These are phyloP conservation scores for Ernsta delagoae DNA, from an alignment of 2,888 invertebrate genomes.

Conservation along the genomic window DNA sequence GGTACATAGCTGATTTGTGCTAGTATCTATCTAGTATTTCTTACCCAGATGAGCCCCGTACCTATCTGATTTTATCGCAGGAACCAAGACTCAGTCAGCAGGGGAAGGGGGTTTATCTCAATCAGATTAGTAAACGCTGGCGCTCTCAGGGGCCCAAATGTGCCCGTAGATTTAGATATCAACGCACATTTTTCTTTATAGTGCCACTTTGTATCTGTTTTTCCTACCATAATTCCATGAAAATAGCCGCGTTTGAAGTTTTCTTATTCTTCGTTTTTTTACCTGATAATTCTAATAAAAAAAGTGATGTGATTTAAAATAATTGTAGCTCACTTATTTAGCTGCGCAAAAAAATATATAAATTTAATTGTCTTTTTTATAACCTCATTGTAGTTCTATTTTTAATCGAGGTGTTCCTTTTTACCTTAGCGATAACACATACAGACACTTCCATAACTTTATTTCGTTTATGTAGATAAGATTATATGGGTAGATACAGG, in stretches of 20 bases:
- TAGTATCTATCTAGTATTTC: constrained; percentile 10
- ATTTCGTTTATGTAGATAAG: not conserved
- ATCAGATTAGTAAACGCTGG: constrained; percentile 27
- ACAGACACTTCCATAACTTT: not conserved
- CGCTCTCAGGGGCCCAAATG: constrained; percentile 17
- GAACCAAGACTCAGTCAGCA: constrained; percentile 25
- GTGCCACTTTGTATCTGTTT: constrained; percentile 14
- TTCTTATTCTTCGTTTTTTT: not conserved
- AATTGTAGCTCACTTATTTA: too few species aligned
- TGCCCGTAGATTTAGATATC: constrained; percentile 30
- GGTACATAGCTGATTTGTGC: too few species aligned
- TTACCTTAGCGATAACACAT: not conserved
- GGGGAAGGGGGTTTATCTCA: constrained; percentile 18
- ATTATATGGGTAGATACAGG: too few species aligned
- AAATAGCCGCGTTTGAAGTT: not conserved
- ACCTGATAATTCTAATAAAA: not conserved
- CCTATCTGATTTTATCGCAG: constrained; percentile 23
- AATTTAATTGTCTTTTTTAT: too few species aligned
- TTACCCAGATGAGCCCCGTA: not conserved
- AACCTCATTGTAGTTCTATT: too few species aligned
- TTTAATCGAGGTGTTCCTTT: not conserved
- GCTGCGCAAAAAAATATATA: not conserved
- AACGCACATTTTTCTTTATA: constrained; percentile 18
- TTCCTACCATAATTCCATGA: not conserved
- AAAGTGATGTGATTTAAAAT: not conserved